phyloP scores from a whole-genome alignment of 2,113 vertebrate genomes.

The Reinhardtius hippoglossoides region DNA sequence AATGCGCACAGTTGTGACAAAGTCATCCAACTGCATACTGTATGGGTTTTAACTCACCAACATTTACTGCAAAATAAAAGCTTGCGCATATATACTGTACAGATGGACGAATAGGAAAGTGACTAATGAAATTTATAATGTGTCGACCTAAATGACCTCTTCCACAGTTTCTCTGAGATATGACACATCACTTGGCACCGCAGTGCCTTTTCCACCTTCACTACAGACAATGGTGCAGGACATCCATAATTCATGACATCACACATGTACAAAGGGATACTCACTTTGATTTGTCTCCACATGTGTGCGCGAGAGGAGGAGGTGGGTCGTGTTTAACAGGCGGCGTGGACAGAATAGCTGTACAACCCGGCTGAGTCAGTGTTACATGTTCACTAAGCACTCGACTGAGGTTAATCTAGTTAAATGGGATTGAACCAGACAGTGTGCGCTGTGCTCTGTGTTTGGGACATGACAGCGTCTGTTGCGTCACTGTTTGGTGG shows the following conservation, averaged over 20 bases:
- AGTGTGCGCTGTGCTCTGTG: slow-evolving; percentile 4
- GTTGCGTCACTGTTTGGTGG: neutral
- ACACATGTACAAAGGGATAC: slow-evolving; percentile 42
- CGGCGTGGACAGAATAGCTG: slow-evolving; percentile 26
- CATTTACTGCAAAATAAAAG: neutral
- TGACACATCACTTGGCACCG: slow-evolving; percentile 46
- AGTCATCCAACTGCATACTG: slow-evolving; percentile 19
- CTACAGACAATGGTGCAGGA: slow-evolving; percentile 61
- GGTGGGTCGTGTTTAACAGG: slow-evolving; percentile 37
- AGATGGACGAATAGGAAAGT: neutral
- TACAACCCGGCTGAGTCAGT: slow-evolving; percentile 37
- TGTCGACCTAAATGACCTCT: neutral
- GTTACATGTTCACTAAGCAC: slow-evolving; percentile 26
- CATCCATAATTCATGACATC: slow-evolving; percentile 77
- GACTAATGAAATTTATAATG: neutral
- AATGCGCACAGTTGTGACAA: slow-evolving; percentile 11
- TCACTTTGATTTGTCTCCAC: slow-evolving; percentile 41
- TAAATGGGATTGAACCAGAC: slow-evolving; percentile 14
- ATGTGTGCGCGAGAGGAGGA: slow-evolving; percentile 3
- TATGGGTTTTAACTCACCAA: neutral
- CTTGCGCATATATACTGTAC: neutral
- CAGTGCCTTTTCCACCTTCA: slow-evolving; percentile 52
- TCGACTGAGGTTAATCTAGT: slow-evolving; percentile 47
- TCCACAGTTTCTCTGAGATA: neutral
- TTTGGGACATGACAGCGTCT: neutral